phyloP scores from a whole-genome alignment of 2,113 vertebrate species.

The Brachionichthys hirsutus region DNA sequence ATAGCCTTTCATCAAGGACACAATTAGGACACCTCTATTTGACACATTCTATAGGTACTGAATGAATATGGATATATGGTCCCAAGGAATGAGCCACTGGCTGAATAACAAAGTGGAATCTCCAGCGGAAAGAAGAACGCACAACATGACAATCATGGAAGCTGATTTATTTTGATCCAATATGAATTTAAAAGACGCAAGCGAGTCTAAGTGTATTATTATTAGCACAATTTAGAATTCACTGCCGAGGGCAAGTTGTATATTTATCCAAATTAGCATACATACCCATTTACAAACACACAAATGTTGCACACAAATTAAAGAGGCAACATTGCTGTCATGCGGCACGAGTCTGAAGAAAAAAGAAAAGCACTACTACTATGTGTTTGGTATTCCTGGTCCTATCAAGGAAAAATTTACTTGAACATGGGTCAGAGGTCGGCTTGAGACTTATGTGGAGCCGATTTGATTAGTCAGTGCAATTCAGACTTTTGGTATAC shows the following conservation, averaged over 20 bases:
- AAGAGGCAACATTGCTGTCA: conserved; percentile 24
- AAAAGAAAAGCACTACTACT: neutral
- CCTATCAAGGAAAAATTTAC: neutral
- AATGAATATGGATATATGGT: conserved; percentile 79
- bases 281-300: conserved; percentile 39
- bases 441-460: conserved; percentile 28
- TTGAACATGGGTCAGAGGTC: conserved; percentile 33
- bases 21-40: conserved; percentile 83
- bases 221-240: conserved; percentile 64
- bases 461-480: conserved; percentile 48
- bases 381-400: neutral
- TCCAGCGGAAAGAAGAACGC: conserved; percentile 46
- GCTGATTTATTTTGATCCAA: conserved; percentile 68
- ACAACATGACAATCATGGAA: conserved; percentile 58
- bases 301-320: conserved; percentile 39
- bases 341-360: neutral
- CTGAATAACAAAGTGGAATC: conserved; percentile 74
- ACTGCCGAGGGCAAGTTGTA: conserved; percentile 68
- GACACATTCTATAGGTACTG: conserved; percentile 76
- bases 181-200: conserved; percentile 62
- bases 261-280: conserved; percentile 72
- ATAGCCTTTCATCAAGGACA: conserved; percentile 84
- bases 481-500: conserved; percentile 32
- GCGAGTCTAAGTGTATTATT: conserved; percentile 60
- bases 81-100: conserved; percentile 66